Conservation (phyloP, 1,140 invertebrate genomes). For the Bombus consobrinus region DNA sequence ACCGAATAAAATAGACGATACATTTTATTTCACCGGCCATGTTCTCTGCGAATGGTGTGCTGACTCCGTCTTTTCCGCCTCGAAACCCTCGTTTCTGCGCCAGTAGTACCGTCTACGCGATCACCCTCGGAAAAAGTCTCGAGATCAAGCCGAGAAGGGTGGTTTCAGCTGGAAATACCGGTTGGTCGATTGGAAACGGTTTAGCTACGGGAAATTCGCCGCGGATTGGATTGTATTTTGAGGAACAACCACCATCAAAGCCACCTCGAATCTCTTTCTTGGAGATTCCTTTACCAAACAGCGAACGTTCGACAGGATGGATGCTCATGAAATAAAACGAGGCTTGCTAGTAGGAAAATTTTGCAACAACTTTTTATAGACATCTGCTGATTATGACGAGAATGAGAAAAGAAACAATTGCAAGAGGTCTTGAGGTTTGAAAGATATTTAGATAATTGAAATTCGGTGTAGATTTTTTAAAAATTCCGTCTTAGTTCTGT, state of each 20-base stretch:
- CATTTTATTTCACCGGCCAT: slow-evolving; percentile 78
- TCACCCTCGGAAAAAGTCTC: slow-evolving; percentile 11
- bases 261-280: slow-evolving; percentile 11
- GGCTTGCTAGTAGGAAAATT: not conserved
- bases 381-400: not conserved
- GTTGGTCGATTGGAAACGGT: slow-evolving; percentile 59
- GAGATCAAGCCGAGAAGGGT: slow-evolving; percentile 24
- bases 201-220: slow-evolving; percentile 57
- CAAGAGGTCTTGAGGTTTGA: too few species aligned
- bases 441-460: too few species aligned
- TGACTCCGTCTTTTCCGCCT: slow-evolving; percentile 73
- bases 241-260: slow-evolving; percentile 32
- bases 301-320: too few species aligned
- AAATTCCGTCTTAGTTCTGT: not conserved
- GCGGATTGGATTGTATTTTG: slow-evolving; percentile 71
- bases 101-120: slow-evolving; percentile 24
- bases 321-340: too few species aligned
- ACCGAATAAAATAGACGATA: slow-evolving; percentile 78
- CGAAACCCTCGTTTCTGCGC: slow-evolving; percentile 44
- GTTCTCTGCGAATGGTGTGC: slow-evolving; percentile 73
- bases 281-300: not conserved
- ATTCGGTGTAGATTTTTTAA: not conserved
- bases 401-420: not conserved
- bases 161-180: slow-evolving; percentile 53
- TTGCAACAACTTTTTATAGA: not conserved